Conservation (phyloP, 1,140 invertebrate species). For the Caenorhabditis remanei region DNA sequence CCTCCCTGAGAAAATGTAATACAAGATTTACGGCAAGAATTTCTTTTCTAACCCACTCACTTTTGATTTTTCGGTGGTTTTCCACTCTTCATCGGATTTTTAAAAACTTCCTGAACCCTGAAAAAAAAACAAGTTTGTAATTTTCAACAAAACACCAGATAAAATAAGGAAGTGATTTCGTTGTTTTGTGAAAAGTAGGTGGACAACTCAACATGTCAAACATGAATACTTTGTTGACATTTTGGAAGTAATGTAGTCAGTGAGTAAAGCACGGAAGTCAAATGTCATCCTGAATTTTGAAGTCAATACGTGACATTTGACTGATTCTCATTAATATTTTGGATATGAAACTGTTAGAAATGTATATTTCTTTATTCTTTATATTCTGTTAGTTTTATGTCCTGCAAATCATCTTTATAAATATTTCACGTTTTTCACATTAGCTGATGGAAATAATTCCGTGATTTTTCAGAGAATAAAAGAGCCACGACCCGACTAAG, state of each 20-base stretch:
- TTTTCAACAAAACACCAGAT: background rate
- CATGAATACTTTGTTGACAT: conserved; percentile 36
- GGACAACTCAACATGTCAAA: background rate
- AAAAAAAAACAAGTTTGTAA: too few species aligned
- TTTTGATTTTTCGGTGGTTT: background rate
- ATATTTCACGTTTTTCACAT: background rate
- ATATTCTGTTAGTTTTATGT: background rate
- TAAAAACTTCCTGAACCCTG: background rate
- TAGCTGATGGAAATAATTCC: background rate
- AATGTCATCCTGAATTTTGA: conserved; percentile 11
- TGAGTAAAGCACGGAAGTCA: background rate
- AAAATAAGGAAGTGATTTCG: conserved; percentile 15
- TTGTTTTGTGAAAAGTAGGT: background rate
- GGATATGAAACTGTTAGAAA: background rate
- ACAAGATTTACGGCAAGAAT: too few species aligned
- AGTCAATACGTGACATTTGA: conserved; percentile 46
- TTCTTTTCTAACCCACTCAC: background rate
- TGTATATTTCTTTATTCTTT: background rate
- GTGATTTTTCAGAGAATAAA: background rate
- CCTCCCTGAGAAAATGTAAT: too few species aligned
- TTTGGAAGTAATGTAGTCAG: background rate
- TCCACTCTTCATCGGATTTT: background rate
- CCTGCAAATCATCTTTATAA: background rate
- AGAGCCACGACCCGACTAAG: too few species aligned
- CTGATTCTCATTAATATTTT: background rate